A percentile compares a stretch with the other conserved stretches of the same genome.
These are phyloP conservation scores for Eledona agricola DNA, from an alignment of 2,888 invertebrate genomes.

Conservation along the genomic window DNA sequence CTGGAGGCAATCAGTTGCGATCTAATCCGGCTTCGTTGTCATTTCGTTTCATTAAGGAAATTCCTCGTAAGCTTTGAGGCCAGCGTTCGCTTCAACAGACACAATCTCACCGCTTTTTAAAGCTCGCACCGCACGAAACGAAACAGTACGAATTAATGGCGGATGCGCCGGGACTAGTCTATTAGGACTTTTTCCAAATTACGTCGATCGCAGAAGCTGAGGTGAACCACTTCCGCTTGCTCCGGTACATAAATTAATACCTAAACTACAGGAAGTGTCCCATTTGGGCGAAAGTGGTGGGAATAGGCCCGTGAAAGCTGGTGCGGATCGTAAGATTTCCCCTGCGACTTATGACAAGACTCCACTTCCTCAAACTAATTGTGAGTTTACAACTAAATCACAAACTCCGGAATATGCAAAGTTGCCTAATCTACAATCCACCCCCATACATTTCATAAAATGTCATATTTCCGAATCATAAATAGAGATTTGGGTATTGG, in stretches of 20 bases:
- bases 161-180: too few relatives aligned
- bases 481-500: neutral
- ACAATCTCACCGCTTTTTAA: too few relatives aligned
- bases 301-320: conserved; percentile 48
- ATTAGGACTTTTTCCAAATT: too few relatives aligned
- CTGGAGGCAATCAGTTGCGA: neutral
- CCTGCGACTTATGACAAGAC: conserved; percentile 54
- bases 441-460: conserved; percentile 15
- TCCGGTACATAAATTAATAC: conserved; percentile 45
- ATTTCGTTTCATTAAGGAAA: too few relatives aligned
- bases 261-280: conserved; percentile 49
- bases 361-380: conserved; percentile 54
- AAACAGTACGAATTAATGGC: too few relatives aligned
- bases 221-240: too few relatives aligned
- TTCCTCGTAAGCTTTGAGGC: too few relatives aligned
- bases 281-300: conserved; percentile 49
- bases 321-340: conserved; percentile 55
- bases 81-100: too few relatives aligned
- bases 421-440: conserved; percentile 38
- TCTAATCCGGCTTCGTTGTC: conserved; percentile 1
- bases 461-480: conserved; percentile 16
- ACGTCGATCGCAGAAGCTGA: conserved; percentile 3
- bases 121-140: too few relatives aligned
- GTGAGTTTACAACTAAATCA: conserved; percentile 53
- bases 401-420: conserved; percentile 48